A percentile compares a stretch with the other conserved stretches of the same genome.
Conservation (phyloP, 2,888 invertebrate species). For the Andrena minutula region DNA sequence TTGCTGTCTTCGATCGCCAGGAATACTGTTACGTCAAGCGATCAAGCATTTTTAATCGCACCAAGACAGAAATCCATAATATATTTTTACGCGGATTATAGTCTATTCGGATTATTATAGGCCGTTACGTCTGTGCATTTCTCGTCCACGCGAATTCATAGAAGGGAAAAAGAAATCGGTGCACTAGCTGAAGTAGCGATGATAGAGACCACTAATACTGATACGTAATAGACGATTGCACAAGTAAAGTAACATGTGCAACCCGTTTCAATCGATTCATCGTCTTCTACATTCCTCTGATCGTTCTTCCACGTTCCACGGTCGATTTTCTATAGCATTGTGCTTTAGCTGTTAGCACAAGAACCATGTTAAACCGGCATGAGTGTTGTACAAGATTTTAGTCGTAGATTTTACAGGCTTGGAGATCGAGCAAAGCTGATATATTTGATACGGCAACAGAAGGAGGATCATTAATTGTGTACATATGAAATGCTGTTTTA, state of each 20-base stretch:
- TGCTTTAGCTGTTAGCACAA: slow-evolving; percentile 10
- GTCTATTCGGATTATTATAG: slow-evolving; percentile 47
- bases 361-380: slow-evolving; percentile 22
- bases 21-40: too few relatives aligned
- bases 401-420: slow-evolving; percentile 64
- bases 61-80: slow-evolving; percentile 56
- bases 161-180: slow-evolving; percentile 15
- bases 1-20: background rate
- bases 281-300: slow-evolving; percentile 31
- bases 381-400: slow-evolving; percentile 45
- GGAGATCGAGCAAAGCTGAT: slow-evolving; percentile 26
- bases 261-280: slow-evolving; percentile 30
- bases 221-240: slow-evolving; percentile 44
- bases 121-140: slow-evolving; percentile 28
- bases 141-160: slow-evolving; percentile 31
- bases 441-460: slow-evolving; percentile 44
- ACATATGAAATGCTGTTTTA: slow-evolving; percentile 78
- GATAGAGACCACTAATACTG: slow-evolving; percentile 50
- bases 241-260: slow-evolving; percentile 40
- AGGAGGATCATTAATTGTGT: slow-evolving; percentile 72
- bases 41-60: too few relatives aligned
- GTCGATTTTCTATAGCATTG: background rate
- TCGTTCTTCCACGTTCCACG: slow-evolving; percentile 17
- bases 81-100: slow-evolving; percentile 56
- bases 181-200: slow-evolving; percentile 55